These are phyloP conservation scores for Gambelia wislizenii DNA, from an alignment of 2,797 vertebrate genomes.

Conservation along the genomic window DNA sequence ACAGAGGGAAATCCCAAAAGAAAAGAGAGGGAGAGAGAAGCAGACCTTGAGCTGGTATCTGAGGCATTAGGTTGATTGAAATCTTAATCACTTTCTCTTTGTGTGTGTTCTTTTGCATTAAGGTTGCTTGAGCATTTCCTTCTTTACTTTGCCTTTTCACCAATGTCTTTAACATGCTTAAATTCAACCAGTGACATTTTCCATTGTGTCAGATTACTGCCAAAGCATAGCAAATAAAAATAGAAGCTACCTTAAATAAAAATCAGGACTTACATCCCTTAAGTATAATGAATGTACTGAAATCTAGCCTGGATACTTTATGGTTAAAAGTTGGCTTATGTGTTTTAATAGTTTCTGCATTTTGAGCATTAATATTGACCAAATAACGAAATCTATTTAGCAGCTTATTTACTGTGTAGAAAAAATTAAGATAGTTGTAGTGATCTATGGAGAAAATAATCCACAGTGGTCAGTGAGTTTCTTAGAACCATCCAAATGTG, in stretches of 20 bases:
- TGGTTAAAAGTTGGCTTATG: no score
- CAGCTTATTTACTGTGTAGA: no score
- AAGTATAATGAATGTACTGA: no score
- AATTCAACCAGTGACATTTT: not conserved
- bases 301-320: no score
- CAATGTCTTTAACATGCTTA: not conserved
- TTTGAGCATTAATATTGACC: no score
- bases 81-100: no score
- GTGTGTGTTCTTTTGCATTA: not conserved
- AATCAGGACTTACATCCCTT: not conserved
- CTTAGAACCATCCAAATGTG: no score
- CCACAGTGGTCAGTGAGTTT: no score
- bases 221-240: not conserved
- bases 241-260: not conserved
- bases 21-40: not conserved
- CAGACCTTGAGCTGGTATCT: not conserved
- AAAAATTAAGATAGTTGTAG: no score
- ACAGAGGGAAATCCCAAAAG: not conserved
- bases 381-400: no score
- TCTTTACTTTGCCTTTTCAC: not conserved
- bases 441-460: no score
- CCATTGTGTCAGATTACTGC: not conserved
- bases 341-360: no score
- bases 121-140: not conserved
- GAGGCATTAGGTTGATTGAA: not conserved